phyloP scores from a whole-genome alignment of 2,888 invertebrate species.

The Caenorhabditis sinica region DNA sequence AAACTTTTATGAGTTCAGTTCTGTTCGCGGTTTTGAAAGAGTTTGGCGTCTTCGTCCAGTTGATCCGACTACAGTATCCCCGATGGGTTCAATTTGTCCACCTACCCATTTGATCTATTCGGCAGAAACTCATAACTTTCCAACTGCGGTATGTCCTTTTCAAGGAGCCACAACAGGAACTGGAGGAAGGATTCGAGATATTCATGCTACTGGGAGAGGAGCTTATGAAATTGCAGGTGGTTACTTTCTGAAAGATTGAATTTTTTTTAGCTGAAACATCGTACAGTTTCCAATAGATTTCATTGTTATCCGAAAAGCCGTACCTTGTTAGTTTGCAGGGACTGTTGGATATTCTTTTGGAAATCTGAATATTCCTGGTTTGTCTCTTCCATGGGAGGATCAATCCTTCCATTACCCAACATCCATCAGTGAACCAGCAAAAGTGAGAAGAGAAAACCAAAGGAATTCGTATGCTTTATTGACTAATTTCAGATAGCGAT shows the following conservation, averaged over 20 bases:
- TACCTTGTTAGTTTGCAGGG: conserved; percentile 48
- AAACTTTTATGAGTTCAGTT: background rate
- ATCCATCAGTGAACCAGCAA: conserved; percentile 93
- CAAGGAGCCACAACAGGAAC: conserved; percentile 87
- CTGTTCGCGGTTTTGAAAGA: conserved; percentile 55
- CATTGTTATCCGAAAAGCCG: no score
- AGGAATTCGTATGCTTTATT: background rate
- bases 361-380: conserved; percentile 94
- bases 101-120: conserved; percentile 95
- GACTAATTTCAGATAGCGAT: conserved; percentile 86
- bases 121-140: conserved; percentile 99
- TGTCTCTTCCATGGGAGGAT: conserved; percentile 93
- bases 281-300: no score
- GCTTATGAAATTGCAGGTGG: conserved; percentile 80
- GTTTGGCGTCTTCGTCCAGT: conserved; percentile 87
- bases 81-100: conserved; percentile 86
- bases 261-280: no score
- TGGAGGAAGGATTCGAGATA: conserved; percentile 95
- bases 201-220: conserved; percentile 92
- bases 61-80: conserved; percentile 88
- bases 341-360: conserved; percentile 98
- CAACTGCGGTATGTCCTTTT: conserved; percentile 87
- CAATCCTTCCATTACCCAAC: conserved; percentile 88
- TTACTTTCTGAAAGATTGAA: background rate
- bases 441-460: no score